Evolutionary conservation across 2,113 vertebrate genomes (phyloP), one percentile per base, ranked within the genome.

Genomic region (Gymnocephalus cernua): DNA sequence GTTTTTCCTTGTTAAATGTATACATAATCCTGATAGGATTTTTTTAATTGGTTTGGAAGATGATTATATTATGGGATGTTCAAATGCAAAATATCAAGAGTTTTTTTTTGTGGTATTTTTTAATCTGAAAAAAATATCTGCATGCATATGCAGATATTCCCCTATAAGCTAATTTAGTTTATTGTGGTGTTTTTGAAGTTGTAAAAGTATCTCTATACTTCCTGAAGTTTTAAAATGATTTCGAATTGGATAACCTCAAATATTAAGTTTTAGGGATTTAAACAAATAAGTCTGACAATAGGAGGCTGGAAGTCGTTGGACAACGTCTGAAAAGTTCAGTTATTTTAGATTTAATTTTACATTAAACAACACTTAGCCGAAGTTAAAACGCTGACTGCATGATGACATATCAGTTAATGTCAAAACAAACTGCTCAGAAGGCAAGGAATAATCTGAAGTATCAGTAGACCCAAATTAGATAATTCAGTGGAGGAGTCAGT

Each of bases 401-500:
- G 14, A 7, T 15, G 5, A 58, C 14, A 58, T 6, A 25, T 23
- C 14, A 35, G 21, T 25, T 11, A 5, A 16, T 23, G 41, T 14
- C 3, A 9, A 27, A 18, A 58, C 1, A 27, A 70, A 79, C 16
- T 21, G 10, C 38, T 35, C 41, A n/a, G 8, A 11, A 1, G 45
- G 50, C 29, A 56, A 54, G 15, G 15, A 35, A 64, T 16, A 21
- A 71, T 78, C 10, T 62, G 35, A 74, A 41, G 59, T 38, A 32
- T 71, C 44, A 86, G 56, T 35, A 54, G 44, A 51, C 57, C 61
- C 38, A 38, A 38, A 38, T 38, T 38, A 16, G 27, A 18, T 29
- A 50, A n/a, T 50, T 48, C 71, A 64, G 21, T 14, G 48, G 41
- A 64, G 54, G 4, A 53, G 32, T 75, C 38, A 47, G 23, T 15